Evolutionary conservation across 2,113 vertebrate species (phyloP).

Genomic region (Hippopotamus amphibius): DNA sequence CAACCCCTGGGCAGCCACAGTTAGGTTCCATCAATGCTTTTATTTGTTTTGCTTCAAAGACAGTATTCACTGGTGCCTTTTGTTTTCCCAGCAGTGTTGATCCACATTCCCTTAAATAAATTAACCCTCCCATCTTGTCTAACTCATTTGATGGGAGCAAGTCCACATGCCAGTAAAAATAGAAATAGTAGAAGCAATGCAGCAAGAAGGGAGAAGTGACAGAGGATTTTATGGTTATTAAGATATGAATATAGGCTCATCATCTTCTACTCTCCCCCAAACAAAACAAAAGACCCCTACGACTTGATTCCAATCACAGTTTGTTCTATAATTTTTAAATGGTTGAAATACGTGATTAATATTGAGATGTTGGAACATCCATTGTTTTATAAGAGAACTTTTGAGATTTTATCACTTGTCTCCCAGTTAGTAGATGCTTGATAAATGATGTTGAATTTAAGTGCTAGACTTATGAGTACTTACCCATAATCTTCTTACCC

Average conservation of each 20-base stretch:
- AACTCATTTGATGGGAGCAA: background rate
- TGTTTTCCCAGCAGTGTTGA: constrained; percentile 32
- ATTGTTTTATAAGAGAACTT: background rate
- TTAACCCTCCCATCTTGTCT: constrained; percentile 46
- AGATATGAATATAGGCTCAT: background rate
- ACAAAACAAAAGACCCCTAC: background rate
- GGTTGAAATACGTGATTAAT: background rate
- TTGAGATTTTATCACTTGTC: background rate
- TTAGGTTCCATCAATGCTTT: background rate
- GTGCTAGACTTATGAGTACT: background rate
- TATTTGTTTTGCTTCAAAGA: constrained; percentile 60
- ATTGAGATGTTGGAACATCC: background rate
- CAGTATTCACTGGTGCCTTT: constrained; percentile 2
- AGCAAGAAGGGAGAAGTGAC: background rate
- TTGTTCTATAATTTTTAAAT: constrained; percentile 21
- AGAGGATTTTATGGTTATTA: background rate
- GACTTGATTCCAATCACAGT: background rate
- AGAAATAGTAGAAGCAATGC: background rate
- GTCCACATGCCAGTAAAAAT: constrained; percentile 43
- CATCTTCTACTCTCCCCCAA: background rate
- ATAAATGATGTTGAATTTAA: background rate
- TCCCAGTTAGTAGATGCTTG: background rate
- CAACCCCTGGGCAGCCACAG: background rate
- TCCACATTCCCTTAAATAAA: constrained; percentile 53
- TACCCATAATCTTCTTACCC: background rate